A percentile compares a stretch with the other conserved stretches of the same genome.
Evolutionary conservation across 2,113 vertebrate species (phyloP).

Genomic region (Aldabrachelys gigantea): DNA sequence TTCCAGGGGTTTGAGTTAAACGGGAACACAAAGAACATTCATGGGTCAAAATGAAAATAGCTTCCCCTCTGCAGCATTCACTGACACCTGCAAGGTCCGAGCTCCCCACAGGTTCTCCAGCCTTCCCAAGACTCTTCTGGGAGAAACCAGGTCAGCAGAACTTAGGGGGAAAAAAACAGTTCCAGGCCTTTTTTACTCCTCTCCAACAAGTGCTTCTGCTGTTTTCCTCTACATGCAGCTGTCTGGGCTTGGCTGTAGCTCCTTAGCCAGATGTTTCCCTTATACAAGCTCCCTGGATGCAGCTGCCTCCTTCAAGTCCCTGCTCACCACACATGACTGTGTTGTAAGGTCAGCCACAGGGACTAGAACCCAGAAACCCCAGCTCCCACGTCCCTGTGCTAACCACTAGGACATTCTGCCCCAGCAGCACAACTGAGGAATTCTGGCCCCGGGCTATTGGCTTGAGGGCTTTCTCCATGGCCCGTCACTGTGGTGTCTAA

Average conservation of each 20-base stretch:
- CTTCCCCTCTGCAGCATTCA: neutral
- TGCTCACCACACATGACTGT: neutral
- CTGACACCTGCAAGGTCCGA: neutral
- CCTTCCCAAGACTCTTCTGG: neutral
- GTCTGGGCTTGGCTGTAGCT: neutral
- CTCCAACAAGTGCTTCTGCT: neutral
- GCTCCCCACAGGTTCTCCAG: neutral
- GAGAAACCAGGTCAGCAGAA: neutral
- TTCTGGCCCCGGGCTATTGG: neutral
- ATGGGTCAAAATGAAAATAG: neutral
- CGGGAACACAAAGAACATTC: neutral
- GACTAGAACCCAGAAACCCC: neutral
- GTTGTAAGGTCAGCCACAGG: neutral
- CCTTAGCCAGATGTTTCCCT: neutral
- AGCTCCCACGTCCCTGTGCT: neutral
- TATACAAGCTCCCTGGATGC: neutral
- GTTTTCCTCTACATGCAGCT: neutral
- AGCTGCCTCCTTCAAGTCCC: neutral
- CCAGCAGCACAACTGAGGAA: neutral
- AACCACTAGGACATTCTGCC: neutral
- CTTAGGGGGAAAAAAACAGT: neutral
- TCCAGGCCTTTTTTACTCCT: neutral
- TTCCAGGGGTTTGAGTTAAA: neutral
- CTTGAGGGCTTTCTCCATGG: neutral
- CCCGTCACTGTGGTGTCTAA: neutral